Evolutionary conservation across 2,113 vertebrate species (phyloP).

Genomic region (Gulo gulo): DNA sequence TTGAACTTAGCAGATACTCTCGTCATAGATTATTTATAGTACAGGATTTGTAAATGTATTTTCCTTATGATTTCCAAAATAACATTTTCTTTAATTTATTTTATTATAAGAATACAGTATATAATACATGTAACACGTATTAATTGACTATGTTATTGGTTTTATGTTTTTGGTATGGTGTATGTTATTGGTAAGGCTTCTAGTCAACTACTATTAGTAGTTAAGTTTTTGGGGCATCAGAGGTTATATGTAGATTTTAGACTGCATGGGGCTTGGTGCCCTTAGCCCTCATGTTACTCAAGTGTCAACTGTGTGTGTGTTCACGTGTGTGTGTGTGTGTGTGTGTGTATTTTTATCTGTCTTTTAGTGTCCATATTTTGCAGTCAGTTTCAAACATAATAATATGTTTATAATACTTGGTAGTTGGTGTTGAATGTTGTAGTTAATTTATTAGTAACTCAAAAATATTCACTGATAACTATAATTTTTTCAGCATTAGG

Average conservation of each 20-base stretch:
- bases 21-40: neutral
- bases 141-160: neutral
- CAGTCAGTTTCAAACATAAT: neutral
- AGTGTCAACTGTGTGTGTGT: neutral
- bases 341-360: neutral
- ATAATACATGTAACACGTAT: neutral
- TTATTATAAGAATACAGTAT: neutral
- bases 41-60: neutral
- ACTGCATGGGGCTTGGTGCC: neutral
- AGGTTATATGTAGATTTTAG: neutral
- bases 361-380: neutral
- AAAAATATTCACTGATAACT: neutral
- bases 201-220: neutral
- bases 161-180: neutral
- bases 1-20: neutral
- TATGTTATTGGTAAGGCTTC: neutral
- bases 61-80: neutral
- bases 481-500: neutral
- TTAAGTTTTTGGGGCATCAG: neutral
- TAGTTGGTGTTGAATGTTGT: neutral
- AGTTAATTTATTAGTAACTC: neutral
- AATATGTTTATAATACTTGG: neutral
- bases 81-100: neutral
- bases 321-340: neutral
- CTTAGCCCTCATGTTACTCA: neutral